These are phyloP conservation scores for Mystacides longicornis DNA, from an alignment of 2,888 invertebrate genomes.

Conservation along the genomic window DNA sequence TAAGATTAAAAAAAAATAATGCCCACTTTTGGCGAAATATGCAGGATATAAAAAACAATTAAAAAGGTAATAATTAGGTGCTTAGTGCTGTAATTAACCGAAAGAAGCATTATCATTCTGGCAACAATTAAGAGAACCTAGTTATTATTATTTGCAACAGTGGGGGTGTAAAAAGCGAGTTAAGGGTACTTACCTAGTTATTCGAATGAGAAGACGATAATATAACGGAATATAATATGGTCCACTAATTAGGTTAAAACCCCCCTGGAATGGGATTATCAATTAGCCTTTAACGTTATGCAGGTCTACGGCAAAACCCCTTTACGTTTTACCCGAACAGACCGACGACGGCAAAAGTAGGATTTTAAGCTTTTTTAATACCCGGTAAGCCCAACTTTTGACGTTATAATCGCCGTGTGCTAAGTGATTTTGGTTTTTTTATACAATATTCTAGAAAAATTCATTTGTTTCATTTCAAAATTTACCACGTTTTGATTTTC, in stretches of 20 bases:
- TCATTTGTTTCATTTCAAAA: too few relatives aligned
- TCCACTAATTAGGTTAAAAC: background rate
- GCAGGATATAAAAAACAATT: background rate
- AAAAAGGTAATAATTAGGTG: background rate
- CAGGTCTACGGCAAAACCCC: too few relatives aligned
- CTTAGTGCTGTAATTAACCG: background rate
- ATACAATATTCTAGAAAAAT: too few relatives aligned
- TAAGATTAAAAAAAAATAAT: background rate
- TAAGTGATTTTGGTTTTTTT: too few relatives aligned
- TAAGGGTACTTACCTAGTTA: too few relatives aligned
- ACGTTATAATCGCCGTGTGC: too few relatives aligned
- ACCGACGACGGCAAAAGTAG: too few relatives aligned
- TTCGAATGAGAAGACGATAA: too few relatives aligned
- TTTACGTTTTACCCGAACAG: too few relatives aligned
- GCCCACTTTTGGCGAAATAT: background rate
- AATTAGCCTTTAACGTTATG: background rate
- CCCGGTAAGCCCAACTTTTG: too few relatives aligned
- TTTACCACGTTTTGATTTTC: too few relatives aligned
- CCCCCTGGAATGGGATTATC: background rate
- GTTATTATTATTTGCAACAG: background rate
- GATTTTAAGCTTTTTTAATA: too few relatives aligned
- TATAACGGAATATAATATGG: background rate
- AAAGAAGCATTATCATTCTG: background rate
- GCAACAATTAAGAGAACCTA: background rate
- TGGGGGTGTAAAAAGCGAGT: background rate